Evolutionary conservation across 2,113 vertebrate species (phyloP), one percentile per base, ranked within the genome.

Genomic region (Bubo scandiacus): DNA sequence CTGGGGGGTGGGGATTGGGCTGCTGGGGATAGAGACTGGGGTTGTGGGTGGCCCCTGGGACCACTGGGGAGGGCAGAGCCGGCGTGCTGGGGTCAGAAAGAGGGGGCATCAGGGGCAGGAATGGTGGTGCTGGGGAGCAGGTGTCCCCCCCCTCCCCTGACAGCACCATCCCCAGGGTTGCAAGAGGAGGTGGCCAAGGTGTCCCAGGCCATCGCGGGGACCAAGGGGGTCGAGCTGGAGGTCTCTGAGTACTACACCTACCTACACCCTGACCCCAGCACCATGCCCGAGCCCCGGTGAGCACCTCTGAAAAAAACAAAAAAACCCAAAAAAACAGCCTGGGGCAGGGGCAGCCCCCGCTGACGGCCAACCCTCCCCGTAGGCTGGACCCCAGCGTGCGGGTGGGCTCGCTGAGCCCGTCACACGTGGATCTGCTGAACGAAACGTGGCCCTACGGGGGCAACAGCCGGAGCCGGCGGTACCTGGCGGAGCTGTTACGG

Each of bases 301-400:
- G 94, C 42, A 11, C 4, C 2, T 32, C 32, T 40, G 19, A 47
- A 20, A 47, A 47, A 20, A 43, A 16, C 42, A 43, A 43, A 43
- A 43, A 43, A 43, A 43, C 17, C 7, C 4, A 20, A 47, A 47
- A 47, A 47, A 47, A 4, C 1, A 0, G 5, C 3, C 40, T 9
- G 6, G 5, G 25, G 3, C 0, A 2, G 20, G 38, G 45, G 45
- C 32, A 34, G 45, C 55, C 18, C 38, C 14, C 7, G 4, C 12
- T 57, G 21, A 73, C 9, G 0, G 14, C 20, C 11, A 2, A 2
- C 8, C 14, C 30, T 34, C 2, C 0, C 63, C 15, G 0, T 78
- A 96, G 96, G 54, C 88, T 17, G 9, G 42, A 26, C 38, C 68
- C 92, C 0, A 40, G 20, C 1, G 17, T 93, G 11, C 54, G 18